phyloP scores from a whole-genome alignment of 1,140 invertebrate species.

The Papilio polyxenes region DNA sequence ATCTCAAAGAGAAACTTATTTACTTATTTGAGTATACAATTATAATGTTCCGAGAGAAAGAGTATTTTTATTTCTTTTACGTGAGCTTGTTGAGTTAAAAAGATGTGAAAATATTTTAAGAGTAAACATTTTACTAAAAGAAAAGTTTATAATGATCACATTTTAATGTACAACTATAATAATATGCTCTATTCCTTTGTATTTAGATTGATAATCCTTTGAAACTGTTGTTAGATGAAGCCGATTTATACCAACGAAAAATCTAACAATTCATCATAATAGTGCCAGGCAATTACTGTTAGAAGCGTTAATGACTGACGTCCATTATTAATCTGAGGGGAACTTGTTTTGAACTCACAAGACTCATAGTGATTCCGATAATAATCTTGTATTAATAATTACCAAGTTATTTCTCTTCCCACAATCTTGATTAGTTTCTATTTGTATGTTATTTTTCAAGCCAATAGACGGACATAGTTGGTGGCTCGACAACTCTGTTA shows the following conservation, averaged over 20 bases:
- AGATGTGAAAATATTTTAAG: constrained; percentile 36
- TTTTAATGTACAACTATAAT: neutral
- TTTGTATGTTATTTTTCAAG: constrained; percentile 73
- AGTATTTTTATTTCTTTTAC: constrained; percentile 18
- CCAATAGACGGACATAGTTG: constrained; percentile 63
- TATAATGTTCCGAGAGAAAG: constrained; percentile 50
- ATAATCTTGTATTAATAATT: constrained; percentile 79
- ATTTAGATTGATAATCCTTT: constrained; percentile 59
- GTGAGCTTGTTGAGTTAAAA: constrained; percentile 32
- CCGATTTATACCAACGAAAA: constrained; percentile 62
- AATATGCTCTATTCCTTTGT: constrained; percentile 14
- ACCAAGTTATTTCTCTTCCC: constrained; percentile 73
- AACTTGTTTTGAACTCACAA: constrained; percentile 73
- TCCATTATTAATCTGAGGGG: constrained; percentile 70
- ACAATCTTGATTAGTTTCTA: constrained; percentile 73
- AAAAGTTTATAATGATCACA: constrained; percentile 15
- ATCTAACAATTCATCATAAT: constrained; percentile 77
- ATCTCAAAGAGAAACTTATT: constrained; percentile 57
- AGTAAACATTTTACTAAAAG: constrained; percentile 16
- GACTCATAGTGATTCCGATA: constrained; percentile 73
- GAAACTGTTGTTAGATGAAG: constrained; percentile 61
- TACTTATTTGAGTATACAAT: constrained; percentile 47
- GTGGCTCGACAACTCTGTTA: constrained; percentile 68
- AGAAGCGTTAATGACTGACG: constrained; percentile 73
- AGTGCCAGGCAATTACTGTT: constrained; percentile 77